Percentiles rank a stretch among this genome's conserved stretches.
These are phyloP conservation scores for Aphis gossypii DNA, from an alignment of 1,140 invertebrate genomes.

Conservation along the genomic window DNA sequence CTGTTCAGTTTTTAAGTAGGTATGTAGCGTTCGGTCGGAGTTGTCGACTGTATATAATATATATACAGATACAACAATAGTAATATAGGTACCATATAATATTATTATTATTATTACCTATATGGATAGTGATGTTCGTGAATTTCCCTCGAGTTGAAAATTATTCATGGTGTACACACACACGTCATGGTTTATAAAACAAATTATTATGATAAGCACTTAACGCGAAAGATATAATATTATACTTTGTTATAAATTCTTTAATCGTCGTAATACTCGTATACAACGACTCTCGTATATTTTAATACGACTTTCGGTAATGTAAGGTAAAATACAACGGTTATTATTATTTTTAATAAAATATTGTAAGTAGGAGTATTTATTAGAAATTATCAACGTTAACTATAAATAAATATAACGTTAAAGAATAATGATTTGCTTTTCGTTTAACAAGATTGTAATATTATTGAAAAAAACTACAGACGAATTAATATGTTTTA, in stretches of 20 bases:
- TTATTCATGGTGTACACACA: constrained; percentile 16
- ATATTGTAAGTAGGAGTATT: neutral
- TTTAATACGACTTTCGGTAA: neutral
- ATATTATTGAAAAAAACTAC: neutral
- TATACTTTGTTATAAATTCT: neutral
- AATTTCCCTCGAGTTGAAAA: neutral
- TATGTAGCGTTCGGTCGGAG: neutral
- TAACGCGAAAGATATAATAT: neutral
- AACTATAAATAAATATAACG: neutral
- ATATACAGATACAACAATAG: neutral
- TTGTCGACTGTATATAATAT: neutral
- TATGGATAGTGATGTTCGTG: neutral
- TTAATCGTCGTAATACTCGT: neutral
- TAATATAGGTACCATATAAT: neutral
- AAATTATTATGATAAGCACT: constrained; percentile 13
- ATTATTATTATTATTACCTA: constrained; percentile 10
- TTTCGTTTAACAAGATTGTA: neutral
- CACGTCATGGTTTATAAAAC: neutral
- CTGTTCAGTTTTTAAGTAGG: neutral
- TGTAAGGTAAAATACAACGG: neutral
- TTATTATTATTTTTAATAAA: neutral
- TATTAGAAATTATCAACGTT: neutral
- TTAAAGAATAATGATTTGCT: neutral
- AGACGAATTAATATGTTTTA: neutral
- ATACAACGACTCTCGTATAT: neutral